These are phyloP conservation scores for Drosophila crucigera DNA, from an alignment of 2,888 invertebrate species.

Conservation along the genomic window DNA sequence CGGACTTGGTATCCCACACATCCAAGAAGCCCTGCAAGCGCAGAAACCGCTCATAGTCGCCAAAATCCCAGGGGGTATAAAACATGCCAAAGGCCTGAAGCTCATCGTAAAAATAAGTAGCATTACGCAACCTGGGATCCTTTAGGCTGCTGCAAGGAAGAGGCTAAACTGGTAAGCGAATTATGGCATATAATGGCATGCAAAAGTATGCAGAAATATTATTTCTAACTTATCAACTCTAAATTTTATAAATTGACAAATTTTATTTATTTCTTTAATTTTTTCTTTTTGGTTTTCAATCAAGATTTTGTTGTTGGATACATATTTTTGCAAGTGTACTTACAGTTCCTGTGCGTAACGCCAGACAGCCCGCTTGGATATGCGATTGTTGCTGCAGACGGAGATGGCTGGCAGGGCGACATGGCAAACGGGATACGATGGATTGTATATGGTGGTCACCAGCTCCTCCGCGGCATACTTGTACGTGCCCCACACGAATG, in stretches of 20 bases:
- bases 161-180: background rate
- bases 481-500: slow-evolving; percentile 71
- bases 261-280: background rate
- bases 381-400: slow-evolving; percentile 87
- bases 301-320: background rate
- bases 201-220: background rate
- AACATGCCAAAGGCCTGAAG: slow-evolving; percentile 74
- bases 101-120: slow-evolving; percentile 62
- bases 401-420: slow-evolving; percentile 88
- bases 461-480: slow-evolving; percentile 60
- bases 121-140: slow-evolving; percentile 58
- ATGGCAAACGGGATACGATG: slow-evolving; percentile 86
- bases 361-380: slow-evolving; percentile 83
- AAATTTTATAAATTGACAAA: background rate
- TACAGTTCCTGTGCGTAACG: slow-evolving; percentile 84
- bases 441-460: slow-evolving; percentile 74
- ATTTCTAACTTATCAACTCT: background rate
- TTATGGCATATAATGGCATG: background rate
- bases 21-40: slow-evolving; percentile 81
- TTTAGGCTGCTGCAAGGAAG: slow-evolving; percentile 51
- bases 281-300: background rate
- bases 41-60: slow-evolving; percentile 66
- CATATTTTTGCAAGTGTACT: slow-evolving; percentile 23
- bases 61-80: slow-evolving; percentile 48
- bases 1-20: slow-evolving; percentile 66